phyloP scores from a whole-genome alignment of 2,797 vertebrate genomes.

The Lutra lutra region DNA sequence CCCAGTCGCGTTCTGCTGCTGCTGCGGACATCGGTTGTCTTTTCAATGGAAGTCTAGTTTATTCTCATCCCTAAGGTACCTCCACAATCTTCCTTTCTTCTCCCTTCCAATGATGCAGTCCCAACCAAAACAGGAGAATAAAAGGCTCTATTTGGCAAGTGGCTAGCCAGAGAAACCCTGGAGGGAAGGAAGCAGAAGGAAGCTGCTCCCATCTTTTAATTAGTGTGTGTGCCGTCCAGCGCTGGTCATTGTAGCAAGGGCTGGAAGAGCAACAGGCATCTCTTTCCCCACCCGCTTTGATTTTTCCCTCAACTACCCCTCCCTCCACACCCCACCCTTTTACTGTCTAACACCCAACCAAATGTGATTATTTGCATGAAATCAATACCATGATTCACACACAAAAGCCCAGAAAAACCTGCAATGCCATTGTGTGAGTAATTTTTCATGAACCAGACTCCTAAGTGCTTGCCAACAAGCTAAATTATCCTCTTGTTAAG shows the following conservation, averaged over 20 bases:
- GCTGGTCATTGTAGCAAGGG: conserved; percentile 52
- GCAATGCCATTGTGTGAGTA: conserved; percentile 76
- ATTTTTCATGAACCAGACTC: conserved; percentile 83
- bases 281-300: conserved; percentile 46
- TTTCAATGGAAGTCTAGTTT: conserved; percentile 56
- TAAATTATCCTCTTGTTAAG: conserved; percentile 85
- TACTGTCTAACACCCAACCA: conserved; percentile 76
- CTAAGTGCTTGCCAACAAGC: conserved; percentile 83
- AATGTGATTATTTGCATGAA: conserved; percentile 68
- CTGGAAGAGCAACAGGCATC: conserved; percentile 55
- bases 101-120: conserved; percentile 46
- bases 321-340: conserved; percentile 47
- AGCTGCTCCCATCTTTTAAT: conserved; percentile 51
- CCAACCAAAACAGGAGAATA: conserved; percentile 27
- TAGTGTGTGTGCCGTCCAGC: neutral
- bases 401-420: conserved; percentile 76
- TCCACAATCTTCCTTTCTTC: conserved; percentile 45
- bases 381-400: conserved; percentile 82
- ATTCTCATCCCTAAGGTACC: conserved; percentile 49
- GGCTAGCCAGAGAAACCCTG: conserved; percentile 28
- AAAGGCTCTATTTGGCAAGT: conserved; percentile 57
- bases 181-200: conserved; percentile 45
- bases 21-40: conserved; percentile 20
- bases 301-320: conserved; percentile 60
- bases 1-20: neutral